Conservation (phyloP, 2,113 vertebrate genomes). For the Machaerirhynchus nigripectus region DNA sequence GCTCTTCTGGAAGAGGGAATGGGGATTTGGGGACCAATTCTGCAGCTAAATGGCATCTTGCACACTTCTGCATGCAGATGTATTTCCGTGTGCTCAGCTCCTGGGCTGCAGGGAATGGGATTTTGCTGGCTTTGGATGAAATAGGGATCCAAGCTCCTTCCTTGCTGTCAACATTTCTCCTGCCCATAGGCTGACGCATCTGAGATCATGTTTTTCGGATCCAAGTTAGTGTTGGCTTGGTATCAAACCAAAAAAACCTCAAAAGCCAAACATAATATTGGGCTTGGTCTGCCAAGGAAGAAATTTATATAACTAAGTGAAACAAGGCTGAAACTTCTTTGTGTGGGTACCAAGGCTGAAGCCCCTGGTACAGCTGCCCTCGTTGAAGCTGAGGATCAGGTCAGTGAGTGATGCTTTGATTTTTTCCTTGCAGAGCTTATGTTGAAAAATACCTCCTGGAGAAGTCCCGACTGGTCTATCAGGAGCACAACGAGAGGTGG, state of each 20-base stretch:
- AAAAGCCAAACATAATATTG: slow-evolving; percentile 61
- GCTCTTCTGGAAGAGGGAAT: not conserved
- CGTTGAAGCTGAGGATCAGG: not conserved
- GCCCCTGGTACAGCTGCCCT: not conserved
- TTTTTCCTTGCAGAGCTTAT: slow-evolving; percentile 84
- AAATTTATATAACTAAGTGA: slow-evolving; percentile 53
- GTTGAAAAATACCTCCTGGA: slow-evolving; percentile 98
- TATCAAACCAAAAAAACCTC: slow-evolving; percentile 52
- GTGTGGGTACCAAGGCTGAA: not conserved
- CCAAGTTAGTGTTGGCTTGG: slow-evolving; percentile 45
- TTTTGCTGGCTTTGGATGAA: slow-evolving; percentile 8
- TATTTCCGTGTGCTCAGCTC: not conserved
- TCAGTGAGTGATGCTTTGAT: not conserved
- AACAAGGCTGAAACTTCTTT: slow-evolving; percentile 23
- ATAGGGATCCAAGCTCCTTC: not conserved
- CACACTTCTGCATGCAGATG: not conserved
- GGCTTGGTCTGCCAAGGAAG: slow-evolving; percentile 48
- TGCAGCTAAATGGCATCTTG: not conserved
- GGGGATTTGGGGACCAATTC: not conserved
- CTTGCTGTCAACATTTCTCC: not conserved
- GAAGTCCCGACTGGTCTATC: slow-evolving; percentile 96
- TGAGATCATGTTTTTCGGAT: slow-evolving; percentile 27
- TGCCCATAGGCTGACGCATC: slow-evolving; percentile 13
- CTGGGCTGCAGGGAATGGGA: not conserved
- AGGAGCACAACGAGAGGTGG: slow-evolving; percentile 97